A percentile compares a stretch with the other conserved stretches of the same genome.
phyloP scores from a whole-genome alignment of 2,888 invertebrate species.

The Troilus luridus region DNA sequence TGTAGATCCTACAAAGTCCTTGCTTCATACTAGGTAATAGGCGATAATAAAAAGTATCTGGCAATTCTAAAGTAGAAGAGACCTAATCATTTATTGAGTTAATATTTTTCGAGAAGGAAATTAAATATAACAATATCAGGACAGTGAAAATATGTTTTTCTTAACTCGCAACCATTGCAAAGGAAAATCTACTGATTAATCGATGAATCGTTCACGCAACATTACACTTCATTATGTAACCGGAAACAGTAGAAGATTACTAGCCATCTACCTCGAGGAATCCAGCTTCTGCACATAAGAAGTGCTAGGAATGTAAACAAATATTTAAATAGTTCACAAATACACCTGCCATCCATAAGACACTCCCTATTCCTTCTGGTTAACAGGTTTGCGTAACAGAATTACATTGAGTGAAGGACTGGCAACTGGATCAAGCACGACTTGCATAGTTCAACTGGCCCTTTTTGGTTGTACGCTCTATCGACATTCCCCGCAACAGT shows the following conservation, averaged over 20 bases:
- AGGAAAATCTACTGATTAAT: too few species aligned
- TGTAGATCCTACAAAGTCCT: too few species aligned
- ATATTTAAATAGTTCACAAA: neutral
- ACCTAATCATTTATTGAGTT: too few species aligned
- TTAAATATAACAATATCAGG: too few species aligned
- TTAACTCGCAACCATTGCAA: too few species aligned
- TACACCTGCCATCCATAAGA: neutral
- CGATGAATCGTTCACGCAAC: neutral
- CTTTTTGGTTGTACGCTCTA: neutral
- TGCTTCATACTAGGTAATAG: too few species aligned
- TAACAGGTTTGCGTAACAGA: neutral
- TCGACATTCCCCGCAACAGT: neutral
- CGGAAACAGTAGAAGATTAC: neutral
- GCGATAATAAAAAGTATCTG: too few species aligned
- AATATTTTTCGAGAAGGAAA: too few species aligned
- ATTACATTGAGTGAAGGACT: neutral
- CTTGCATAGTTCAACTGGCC: constrained; percentile 8
- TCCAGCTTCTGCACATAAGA: neutral
- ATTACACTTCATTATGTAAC: neutral
- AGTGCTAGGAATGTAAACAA: neutral
- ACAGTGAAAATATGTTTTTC: too few species aligned
- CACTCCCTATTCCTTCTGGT: neutral
- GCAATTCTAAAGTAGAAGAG: too few species aligned
- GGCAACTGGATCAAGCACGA: constrained; percentile 5
- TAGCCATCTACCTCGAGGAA: neutral